Evolutionary conservation across 1,140 invertebrate genomes (phyloP).

Genomic region (Chymomyza costata): DNA sequence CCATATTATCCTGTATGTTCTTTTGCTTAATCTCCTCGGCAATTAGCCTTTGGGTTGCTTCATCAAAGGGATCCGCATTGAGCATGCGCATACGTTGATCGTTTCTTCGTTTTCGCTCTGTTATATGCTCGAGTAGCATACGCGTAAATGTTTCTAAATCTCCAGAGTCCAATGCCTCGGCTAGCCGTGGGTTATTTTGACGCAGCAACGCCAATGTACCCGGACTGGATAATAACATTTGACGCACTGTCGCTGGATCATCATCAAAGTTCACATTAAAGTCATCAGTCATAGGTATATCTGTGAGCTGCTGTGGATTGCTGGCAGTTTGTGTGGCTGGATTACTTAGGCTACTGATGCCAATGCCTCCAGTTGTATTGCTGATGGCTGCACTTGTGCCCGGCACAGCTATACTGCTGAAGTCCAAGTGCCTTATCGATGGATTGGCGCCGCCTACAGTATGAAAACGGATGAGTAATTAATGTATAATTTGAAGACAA

Average conservation of each 20-base stretch:
- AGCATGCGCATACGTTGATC: conserved; percentile 90
- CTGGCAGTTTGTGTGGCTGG: conserved; percentile 30
- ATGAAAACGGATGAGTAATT: too few relatives aligned
- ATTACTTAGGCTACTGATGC: conserved; percentile 27
- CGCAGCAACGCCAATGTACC: conserved; percentile 92
- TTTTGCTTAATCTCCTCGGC: conserved; percentile 96
- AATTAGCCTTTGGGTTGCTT: conserved; percentile 94
- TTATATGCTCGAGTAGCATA: conserved; percentile 88
- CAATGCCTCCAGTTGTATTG: too few relatives aligned
- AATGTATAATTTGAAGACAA: background rate
- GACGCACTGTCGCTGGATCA: conserved; percentile 90
- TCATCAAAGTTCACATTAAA: conserved; percentile 79
- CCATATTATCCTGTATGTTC: conserved; percentile 99
- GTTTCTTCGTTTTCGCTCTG: conserved; percentile 85
- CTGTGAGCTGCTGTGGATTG: conserved; percentile 26
- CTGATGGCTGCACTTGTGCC: conserved; percentile 66
- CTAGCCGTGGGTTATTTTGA: conserved; percentile 94
- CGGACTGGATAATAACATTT: conserved; percentile 94
- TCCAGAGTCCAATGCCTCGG: conserved; percentile 91
- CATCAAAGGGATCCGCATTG: conserved; percentile 93
- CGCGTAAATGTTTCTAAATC: conserved; percentile 88
- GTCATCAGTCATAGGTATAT: conserved; percentile 64
- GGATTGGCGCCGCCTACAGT: conserved; percentile 18
- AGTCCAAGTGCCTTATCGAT: conserved; percentile 80
- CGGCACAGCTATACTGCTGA: conserved; percentile 90